A percentile compares a stretch with the other conserved stretches of the same genome.
These are phyloP conservation scores for Periphyllus acericola DNA, from an alignment of 2,888 invertebrate species.

Conservation along the genomic window DNA sequence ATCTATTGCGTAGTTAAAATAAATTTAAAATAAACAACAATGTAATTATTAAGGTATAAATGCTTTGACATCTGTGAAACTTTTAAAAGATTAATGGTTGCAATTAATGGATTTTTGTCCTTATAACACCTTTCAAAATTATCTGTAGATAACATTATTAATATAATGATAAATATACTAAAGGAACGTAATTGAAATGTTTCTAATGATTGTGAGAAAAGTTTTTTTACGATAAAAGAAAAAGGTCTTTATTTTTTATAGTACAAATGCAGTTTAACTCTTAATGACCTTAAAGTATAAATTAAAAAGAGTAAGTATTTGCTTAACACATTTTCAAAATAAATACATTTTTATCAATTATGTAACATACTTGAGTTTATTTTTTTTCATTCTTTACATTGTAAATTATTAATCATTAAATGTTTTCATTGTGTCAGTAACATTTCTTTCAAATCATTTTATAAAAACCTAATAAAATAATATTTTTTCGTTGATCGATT, in stretches of 20 bases:
- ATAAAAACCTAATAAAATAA: no score
- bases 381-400: no score
- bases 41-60: slow-evolving; percentile 33
- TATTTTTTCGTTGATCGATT: no score
- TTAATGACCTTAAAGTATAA: slow-evolving; percentile 1
- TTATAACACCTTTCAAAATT: slow-evolving; percentile 14
- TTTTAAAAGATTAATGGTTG: slow-evolving; percentile 40
- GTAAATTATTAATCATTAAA: no score
- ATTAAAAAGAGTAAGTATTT: neutral
- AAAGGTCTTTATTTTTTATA: neutral
- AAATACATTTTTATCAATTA: no score
- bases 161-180: slow-evolving; percentile 11
- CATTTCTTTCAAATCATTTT: no score
- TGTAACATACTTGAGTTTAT: no score
- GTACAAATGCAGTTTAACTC: neutral
- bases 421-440: no score
- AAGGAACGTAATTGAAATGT: slow-evolving; percentile 16
- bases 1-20: slow-evolving; percentile 7
- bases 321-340: neutral
- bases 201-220: neutral
- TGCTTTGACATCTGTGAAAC: slow-evolving; percentile 27
- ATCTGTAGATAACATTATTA: slow-evolving; percentile 42
- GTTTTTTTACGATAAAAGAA: neutral
- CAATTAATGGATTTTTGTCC: slow-evolving; percentile 22
- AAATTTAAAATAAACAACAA: neutral